Base-by-base conservation (phyloP, 2,888 invertebrate species). In the Podotricha telesiphe region DNA sequence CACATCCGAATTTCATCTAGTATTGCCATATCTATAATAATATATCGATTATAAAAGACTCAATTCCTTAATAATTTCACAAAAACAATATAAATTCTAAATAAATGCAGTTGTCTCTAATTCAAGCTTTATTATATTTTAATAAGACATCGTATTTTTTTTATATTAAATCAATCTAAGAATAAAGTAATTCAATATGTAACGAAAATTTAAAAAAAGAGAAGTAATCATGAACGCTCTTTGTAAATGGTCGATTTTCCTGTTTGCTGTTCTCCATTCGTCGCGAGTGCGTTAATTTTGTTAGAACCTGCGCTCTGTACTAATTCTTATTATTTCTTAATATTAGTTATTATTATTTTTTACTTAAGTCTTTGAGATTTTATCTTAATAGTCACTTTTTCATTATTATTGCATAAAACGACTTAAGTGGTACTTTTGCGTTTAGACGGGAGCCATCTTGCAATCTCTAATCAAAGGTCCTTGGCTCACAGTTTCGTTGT, bases 381-480 rank as follows among this genome's bases (percentile, higher is more conserved):
- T 82, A 79, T 76, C 80, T 75, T 79, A 79, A 80, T 80, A 80
- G 80, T 78, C 82, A 79, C 77, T 81, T 83, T 84, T 83, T 81
- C 75, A 83, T 78, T 83, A 88, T 83, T 87, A 84, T 83, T 88
- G 81, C 87, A 87, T 86, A 86, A 91, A 92, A 91, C 95, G 95
- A 95, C 93, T 94, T 91, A 92, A 94, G 95, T 94, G 94, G 95
- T 95, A 94, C 94, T 94, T 94, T 94, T 95, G 94, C 95, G 95
- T 95, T 95, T 95, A 95, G 95, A 94, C 94, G 95, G 95, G 95
- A 94, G 96, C 96, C 96, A 96, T 96, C 96, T 96, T 96, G 95
- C 95, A 95, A 95, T 96, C 95, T 95, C 95, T 95, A 95, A 96
- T 95, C 95, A 95, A 95, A 96, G 95, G 95, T 95, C 95, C 95